phyloP scores from a whole-genome alignment of 2,113 vertebrate genomes.

The Sminthopsis crassicaudata region DNA sequence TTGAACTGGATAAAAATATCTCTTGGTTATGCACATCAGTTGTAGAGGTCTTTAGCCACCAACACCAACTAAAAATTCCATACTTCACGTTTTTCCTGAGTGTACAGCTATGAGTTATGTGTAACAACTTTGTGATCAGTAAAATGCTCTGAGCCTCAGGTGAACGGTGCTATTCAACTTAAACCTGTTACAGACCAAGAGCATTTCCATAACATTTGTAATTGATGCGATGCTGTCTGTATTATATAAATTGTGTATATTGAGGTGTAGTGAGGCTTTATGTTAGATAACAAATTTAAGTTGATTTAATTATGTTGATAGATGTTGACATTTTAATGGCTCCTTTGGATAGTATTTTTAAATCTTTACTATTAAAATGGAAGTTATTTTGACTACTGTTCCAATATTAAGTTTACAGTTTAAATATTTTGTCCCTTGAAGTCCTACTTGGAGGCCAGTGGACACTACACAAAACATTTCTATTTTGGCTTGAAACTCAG shows the following conservation, averaged over 20 bases:
- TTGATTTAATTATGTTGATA: not conserved
- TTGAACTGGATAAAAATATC: not conserved
- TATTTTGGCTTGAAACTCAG: not conserved
- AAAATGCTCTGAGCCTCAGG: not conserved
- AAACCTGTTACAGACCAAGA: not conserved
- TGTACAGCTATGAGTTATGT: not conserved
- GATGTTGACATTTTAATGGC: not conserved
- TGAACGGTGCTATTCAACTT: not conserved
- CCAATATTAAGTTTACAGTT: not conserved
- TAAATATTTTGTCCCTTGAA: not conserved
- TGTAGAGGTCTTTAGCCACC: not conserved
- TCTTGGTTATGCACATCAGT: not conserved
- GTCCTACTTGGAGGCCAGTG: not conserved
- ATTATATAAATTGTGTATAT: not conserved
- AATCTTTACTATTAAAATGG: not conserved
- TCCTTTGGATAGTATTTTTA: not conserved
- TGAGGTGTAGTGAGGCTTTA: not conserved
- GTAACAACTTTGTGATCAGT: not conserved
- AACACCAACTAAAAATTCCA: not conserved
- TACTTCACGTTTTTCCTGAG: not conserved
- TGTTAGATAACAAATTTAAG: not conserved
- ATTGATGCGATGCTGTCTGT: accelerated
- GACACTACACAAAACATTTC: not conserved
- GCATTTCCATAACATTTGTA: not conserved
- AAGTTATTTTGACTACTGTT: not conserved